Evolutionary conservation across 2,113 vertebrate species (phyloP).

Genomic region (Macquaria ambigua): DNA sequence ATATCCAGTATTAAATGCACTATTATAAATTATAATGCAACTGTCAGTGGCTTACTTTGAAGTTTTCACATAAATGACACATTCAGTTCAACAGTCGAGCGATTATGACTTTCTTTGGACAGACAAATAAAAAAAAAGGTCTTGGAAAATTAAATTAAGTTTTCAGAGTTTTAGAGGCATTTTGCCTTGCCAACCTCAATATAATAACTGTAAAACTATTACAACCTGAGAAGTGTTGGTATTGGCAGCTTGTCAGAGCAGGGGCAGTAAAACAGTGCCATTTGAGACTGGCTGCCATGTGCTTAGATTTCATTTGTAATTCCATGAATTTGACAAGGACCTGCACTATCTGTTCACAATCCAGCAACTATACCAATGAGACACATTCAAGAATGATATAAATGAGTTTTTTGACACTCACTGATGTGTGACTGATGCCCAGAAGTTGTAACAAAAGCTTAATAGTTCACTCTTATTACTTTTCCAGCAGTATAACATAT

Average conservation of each 20-base stretch:
- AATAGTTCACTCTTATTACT: conserved; percentile 47
- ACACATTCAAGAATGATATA: conserved; percentile 35
- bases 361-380: conserved; percentile 41
- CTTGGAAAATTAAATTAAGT: conserved; percentile 79
- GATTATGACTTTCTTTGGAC: conserved; percentile 71
- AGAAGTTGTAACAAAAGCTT: conserved; percentile 52
- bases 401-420: conserved; percentile 22
- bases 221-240: conserved; percentile 84
- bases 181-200: conserved; percentile 78
- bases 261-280: conserved; percentile 66
- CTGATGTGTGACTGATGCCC: conserved; percentile 36
- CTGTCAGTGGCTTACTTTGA: conserved; percentile 69
- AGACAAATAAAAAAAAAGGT: conserved; percentile 57
- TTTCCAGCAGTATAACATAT: conserved; percentile 46
- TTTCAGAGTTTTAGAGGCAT: conserved; percentile 65
- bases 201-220: conserved; percentile 84
- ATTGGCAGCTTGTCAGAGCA: conserved; percentile 75
- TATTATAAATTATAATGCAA: conserved; percentile 43
- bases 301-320: conserved; percentile 70
- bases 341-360: conserved; percentile 49
- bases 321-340: conserved; percentile 53
- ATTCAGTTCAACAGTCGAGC: conserved; percentile 63
- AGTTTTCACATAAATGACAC: conserved; percentile 73
- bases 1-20: conserved; percentile 32
- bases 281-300: conserved; percentile 58